These are phyloP conservation scores for Cinclus cinclus DNA, from an alignment of 2,113 vertebrate genomes.

Conservation along the genomic window DNA sequence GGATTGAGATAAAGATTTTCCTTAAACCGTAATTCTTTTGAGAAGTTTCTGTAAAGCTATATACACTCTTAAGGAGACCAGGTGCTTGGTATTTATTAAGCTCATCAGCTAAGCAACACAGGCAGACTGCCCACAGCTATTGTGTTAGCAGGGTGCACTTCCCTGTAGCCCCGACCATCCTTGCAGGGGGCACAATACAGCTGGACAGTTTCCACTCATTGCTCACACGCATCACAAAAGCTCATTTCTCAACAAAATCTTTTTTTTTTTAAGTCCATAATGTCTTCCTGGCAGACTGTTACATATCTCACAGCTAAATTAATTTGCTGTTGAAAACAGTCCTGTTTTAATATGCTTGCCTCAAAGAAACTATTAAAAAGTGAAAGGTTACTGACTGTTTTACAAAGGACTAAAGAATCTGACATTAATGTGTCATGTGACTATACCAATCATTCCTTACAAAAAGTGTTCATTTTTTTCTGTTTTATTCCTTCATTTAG, in stretches of 20 bases:
- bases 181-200: neutral
- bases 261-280: neutral
- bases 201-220: neutral
- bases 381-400: neutral
- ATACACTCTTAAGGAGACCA: neutral
- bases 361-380: neutral
- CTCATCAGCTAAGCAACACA: neutral
- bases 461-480: neutral
- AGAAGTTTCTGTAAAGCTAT: neutral
- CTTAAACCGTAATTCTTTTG: neutral
- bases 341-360: neutral
- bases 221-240: neutral
- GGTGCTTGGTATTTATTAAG: neutral
- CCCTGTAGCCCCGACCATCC: neutral
- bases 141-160: neutral
- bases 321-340: neutral
- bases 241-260: neutral
- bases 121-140: neutral
- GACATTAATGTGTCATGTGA: neutral
- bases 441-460: neutral
- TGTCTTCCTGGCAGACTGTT: neutral
- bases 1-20: neutral
- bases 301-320: neutral
- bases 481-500: neutral
- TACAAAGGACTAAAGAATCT: neutral